These are phyloP conservation scores for Pelochelys cantorii DNA, from an alignment of 2,797 vertebrate genomes.

Conservation along the genomic window DNA sequence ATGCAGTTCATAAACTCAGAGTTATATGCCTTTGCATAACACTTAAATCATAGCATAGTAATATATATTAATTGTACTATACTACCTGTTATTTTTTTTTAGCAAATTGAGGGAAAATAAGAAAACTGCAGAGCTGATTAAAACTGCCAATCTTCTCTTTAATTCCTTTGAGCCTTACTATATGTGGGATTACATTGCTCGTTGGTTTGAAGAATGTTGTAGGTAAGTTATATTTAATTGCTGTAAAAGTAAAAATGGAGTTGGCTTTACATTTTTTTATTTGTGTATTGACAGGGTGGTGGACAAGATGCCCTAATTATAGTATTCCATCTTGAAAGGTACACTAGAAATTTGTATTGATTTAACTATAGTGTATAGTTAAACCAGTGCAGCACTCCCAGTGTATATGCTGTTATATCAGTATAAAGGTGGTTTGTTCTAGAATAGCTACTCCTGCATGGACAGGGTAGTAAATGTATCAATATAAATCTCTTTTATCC, in stretches of 20 bases:
- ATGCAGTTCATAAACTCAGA: background rate
- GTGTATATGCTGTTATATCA: background rate
- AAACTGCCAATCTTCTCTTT: constrained; percentile 98
- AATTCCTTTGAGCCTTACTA: constrained; percentile 99
- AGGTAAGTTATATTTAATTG: constrained; percentile 83
- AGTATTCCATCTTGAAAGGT: background rate
- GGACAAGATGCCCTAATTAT: background rate
- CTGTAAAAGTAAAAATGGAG: background rate
- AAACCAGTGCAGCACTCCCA: background rate
- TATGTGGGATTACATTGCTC: constrained; percentile 99
- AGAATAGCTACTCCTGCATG: background rate
- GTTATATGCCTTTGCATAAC: background rate
- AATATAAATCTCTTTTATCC: background rate
- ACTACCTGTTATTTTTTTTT: constrained; percentile 57
- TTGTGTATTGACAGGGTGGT: background rate
- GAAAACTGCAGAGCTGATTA: constrained; percentile 97
- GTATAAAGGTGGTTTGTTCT: background rate
- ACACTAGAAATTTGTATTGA: background rate
- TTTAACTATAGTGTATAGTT: background rate
- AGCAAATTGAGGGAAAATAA: constrained; percentile 99
- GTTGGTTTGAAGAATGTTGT: constrained; percentile 99
- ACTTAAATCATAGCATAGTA: background rate
- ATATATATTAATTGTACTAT: constrained; percentile 18
- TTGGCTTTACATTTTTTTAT: background rate
- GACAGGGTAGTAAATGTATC: background rate